Conservation (phyloP, 37 sponge, comb jelly and placozoan species). For the Hexactinellida sp. region DNA sequence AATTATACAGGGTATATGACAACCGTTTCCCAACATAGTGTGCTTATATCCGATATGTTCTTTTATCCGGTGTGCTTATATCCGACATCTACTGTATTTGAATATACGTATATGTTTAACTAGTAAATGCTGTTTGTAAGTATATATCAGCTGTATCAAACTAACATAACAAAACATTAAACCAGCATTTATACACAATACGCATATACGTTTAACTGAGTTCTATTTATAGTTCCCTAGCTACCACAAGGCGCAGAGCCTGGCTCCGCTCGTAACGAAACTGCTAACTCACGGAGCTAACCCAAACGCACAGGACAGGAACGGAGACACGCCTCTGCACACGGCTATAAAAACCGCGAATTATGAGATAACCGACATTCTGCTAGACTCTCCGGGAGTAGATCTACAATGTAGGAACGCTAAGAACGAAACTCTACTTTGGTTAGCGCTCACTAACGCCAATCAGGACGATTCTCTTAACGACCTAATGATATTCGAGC, state of each 20-base stretch:
- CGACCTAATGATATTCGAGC: constrained; percentile 2
- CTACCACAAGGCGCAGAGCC: neutral
- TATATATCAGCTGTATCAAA: neutral
- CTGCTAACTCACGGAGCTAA: constrained; percentile 67
- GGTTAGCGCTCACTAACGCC: neutral
- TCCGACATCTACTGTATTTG: too few species aligned
- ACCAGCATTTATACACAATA: neutral
- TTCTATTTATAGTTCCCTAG: neutral
- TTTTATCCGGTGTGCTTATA: too few species aligned
- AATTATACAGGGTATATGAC: too few species aligned
- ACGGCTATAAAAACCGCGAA: constrained; percentile 41
- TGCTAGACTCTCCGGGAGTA: constrained; percentile 30
- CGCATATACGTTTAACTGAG: too few species aligned
- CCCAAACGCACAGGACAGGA: constrained; percentile 55
- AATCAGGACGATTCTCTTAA: neutral
- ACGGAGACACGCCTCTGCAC: constrained; percentile 63
- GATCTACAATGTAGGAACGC: neutral
- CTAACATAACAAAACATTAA: neutral
- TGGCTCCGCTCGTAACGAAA: neutral
- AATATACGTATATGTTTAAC: too few species aligned
- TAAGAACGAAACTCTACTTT: neutral
- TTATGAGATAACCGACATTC: constrained; percentile 41
- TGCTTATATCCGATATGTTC: too few species aligned
- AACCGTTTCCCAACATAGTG: too few species aligned
- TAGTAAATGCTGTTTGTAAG: neutral